Evolutionary conservation across 2,888 invertebrate genomes (phyloP).

Genomic region (Ichneumoninae sp.): DNA sequence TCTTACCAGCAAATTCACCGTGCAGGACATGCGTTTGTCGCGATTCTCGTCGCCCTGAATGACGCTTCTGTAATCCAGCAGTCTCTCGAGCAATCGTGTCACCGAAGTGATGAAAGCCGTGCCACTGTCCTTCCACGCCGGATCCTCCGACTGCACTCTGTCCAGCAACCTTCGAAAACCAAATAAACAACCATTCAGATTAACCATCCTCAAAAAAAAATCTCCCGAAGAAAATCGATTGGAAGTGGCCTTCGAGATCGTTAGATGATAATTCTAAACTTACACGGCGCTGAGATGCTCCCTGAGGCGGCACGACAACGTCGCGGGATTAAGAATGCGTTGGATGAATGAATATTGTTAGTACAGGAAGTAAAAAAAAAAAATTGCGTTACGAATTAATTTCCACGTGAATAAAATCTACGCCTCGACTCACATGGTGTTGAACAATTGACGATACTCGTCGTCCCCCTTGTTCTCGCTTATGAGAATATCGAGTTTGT

Average conservation of each 20-base stretch:
- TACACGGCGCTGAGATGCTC: constrained; percentile 97
- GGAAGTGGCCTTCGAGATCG: constrained; percentile 8
- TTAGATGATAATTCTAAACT: constrained; percentile 85
- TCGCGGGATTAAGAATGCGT: constrained; percentile 58
- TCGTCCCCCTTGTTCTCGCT: constrained; percentile 98
- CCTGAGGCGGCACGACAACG: constrained; percentile 86
- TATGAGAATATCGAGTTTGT: constrained; percentile 96
- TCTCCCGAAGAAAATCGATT: constrained; percentile 9
- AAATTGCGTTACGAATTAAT: constrained; percentile 3
- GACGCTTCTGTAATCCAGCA: constrained; percentile 97
- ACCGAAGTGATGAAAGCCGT: constrained; percentile 97
- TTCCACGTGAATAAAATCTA: constrained; percentile 10
- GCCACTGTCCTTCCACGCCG: constrained; percentile 96
- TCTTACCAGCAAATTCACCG: constrained; percentile 94
- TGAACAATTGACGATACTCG: constrained; percentile 96
- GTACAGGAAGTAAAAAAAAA: constrained; percentile 27
- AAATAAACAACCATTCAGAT: constrained; percentile 5
- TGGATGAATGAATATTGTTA: constrained; percentile 49
- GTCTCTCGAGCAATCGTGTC: constrained; percentile 93
- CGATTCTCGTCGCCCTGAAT: constrained; percentile 98
- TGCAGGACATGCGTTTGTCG: constrained; percentile 98
- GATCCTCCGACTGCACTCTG: constrained; percentile 93
- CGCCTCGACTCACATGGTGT: constrained; percentile 93
- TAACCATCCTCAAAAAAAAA: not conserved
- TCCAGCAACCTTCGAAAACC: constrained; percentile 89